Base-by-base conservation (phyloP, 2,888 invertebrate genomes). In the Lumbricus terrestris region DNA sequence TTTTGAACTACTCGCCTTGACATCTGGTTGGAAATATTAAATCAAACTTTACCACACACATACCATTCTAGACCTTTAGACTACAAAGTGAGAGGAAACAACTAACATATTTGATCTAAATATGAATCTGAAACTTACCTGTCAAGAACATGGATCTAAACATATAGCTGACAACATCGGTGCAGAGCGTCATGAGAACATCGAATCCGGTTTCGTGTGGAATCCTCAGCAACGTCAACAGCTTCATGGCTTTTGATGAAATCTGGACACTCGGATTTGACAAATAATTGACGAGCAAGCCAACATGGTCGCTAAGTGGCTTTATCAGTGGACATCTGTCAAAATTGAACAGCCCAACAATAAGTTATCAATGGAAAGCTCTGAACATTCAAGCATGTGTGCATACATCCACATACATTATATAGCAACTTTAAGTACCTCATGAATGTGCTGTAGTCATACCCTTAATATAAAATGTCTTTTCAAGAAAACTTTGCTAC, bases 261-360 rank as follows among this genome's bases (percentile, higher is more conserved):
- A 42, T 40, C 88, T 88, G 33, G 37, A 89, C 40, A 34, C 33
- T 89, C 8, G 37, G 35, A 34, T 34, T 54, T 82, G 89, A 89
- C 69, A 89, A 34, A 15, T 89, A 42, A 69, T 18, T 54, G 34
- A 37, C 82, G 18, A 89, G 34, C 69, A 69, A n/a, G 34, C 35
- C 89, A n/a, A 89, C 20, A 6, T 89, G 47, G 34, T 82, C 38
- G 82, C 89, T 82, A 23, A 47, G 34, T 54, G 38, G 37, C 34
- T 33, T 85, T 34, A 85, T 85, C 35, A 85, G 18, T 16, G 85
- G 85, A 85, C 85, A 35, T 85, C 85, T 85, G 85, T 69, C 29
- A 69, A 69, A 69, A 69, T n/a, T 11, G 29, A 69, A 69, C 29
- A n/a, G n/a, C 69, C n/a, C 3, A 69, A n/a, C 69, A 69, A n/a